Evolutionary conservation across 2,113 vertebrate species (phyloP), one percentile per base, ranked within the genome.

Genomic region (Mesocricetus auratus): DNA sequence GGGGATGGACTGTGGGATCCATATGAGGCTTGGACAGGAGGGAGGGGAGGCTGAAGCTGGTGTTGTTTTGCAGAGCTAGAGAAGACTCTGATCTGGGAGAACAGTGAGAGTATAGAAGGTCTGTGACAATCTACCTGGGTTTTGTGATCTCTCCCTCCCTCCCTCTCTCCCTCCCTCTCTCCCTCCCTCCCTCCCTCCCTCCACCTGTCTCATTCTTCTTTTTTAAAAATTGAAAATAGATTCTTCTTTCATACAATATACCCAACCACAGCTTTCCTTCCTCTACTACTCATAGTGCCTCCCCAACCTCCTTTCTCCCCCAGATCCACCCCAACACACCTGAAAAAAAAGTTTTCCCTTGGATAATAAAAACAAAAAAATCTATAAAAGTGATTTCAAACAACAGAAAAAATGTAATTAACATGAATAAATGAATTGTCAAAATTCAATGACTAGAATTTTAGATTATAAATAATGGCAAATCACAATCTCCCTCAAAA

Each of bases 351-450:
- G 17, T 64, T 62, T 62, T 85, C 39, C 24, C 8, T 11, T 15
- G 39, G 81, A 45, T 50, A 71, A 56, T 60, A 68, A 66, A 87
- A 36, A 47, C 16, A 58, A 93, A 73, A 19, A 73, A 82, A 8
- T 74, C 19, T 62, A 79, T 47, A 71, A 74, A 69, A 45, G 47
- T 85, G 73, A 56, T 94, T 90, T 75, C 86, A 58, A 42, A 77
- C 13, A 73, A 87, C n/a, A 13, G n/a, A 64, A 90, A 19, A 16
- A 93, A 91, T 83, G 62, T 75, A 93, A 90, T 47, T 36, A 86
- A 26, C 33, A 73, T 50, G 5, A 13, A 5, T 86, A 82, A 47
- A 93, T 47, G 24, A 89, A 21, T 77, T 90, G 16, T 13, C 5
- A 74, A 71, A 42, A 82, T 66, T 29, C 86, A 12, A 92, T 69